These are phyloP conservation scores for Ptychochromis oligacanthus DNA, from an alignment of 2,113 vertebrate species.

Conservation along the genomic window DNA sequence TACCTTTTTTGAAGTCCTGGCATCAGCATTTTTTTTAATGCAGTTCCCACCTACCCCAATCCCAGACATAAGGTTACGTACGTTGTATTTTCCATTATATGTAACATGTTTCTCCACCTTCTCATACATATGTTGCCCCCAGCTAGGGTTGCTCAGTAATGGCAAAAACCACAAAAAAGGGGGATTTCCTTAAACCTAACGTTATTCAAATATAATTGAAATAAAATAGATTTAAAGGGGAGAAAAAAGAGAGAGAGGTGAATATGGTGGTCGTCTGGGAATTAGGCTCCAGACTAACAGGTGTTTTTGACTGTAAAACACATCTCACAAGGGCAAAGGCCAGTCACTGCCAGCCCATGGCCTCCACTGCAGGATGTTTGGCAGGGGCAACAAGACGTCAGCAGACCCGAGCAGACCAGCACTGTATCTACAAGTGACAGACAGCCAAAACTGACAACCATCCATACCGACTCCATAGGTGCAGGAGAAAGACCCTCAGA, in stretches of 20 bases:
- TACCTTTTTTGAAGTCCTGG: neutral
- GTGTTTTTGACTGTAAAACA: too few species aligned
- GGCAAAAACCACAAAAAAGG: neutral
- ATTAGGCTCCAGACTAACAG: too few species aligned
- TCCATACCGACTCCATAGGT: too few species aligned
- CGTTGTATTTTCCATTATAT: rapidly evolving
- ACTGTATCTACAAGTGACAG: too few species aligned
- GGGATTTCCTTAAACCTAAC: neutral
- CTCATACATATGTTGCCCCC: neutral
- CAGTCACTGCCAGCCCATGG: too few species aligned
- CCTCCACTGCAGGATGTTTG: too few species aligned
- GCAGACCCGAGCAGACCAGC: too few species aligned
- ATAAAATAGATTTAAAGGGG: neutral
- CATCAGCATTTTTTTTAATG: neutral
- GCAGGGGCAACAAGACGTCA: too few species aligned
- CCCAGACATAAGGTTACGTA: neutral
- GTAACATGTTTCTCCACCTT: neutral
- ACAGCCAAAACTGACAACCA: too few species aligned
- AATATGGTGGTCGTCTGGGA: neutral
- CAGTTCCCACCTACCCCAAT: neutral
- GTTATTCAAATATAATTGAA: neutral
- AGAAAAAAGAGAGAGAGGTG: neutral
- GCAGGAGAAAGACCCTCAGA: too few species aligned
- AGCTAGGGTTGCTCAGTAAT: neutral
- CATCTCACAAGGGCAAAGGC: too few species aligned